Evolutionary conservation across 2,113 vertebrate species (phyloP), one percentile per base, ranked within the genome.

Genomic region (Gila orcuttii): DNA sequence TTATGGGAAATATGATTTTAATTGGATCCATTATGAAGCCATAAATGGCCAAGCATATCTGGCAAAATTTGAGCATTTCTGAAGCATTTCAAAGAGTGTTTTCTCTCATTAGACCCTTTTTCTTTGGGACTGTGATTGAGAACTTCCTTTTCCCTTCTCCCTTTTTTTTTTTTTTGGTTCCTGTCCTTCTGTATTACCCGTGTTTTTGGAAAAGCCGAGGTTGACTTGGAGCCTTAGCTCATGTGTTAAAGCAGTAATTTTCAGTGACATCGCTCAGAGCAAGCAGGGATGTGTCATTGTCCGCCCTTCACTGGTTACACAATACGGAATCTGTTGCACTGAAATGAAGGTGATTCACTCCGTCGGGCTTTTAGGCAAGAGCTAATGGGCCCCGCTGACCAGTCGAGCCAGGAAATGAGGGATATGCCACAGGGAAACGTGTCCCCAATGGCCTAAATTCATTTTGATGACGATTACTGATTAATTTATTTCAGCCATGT

Each of bases 201-300:
- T 84, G 86, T 91, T 89, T 91, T 91, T 88, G 83, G 39, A 89
- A 85, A 90, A 89, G 91, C 85, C 33, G 50, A 89, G 83, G 52
- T 89, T 88, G 90, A 93, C 91, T 91, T 76, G 73, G 73, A 91
- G 90, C 85, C 74, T 47, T 47, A 59, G 68, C 88, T 93, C 90
- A 90, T 79, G 89, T 91, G 90, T 90, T 90, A 91, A 90, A 84
- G 45, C 80, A 76, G 87, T 94, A 92, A 94, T 94, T 89, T 90
- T 92, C 79, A 88, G 90, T 91, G 94, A 93, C 93, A 90, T 89
- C 25, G 86, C 92, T 92, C 85, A 64, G 86, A 92, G 91, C 91
- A 82, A 85, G 85, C 64, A 55, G 90, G 87, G 90, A 89, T 91
- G 91, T 93, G 93, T 93, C 93, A 90, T 80, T 90, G 88, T 90